Conservation (phyloP, 2,888 invertebrate genomes). For the Arrhopalites spinosus region DNA sequence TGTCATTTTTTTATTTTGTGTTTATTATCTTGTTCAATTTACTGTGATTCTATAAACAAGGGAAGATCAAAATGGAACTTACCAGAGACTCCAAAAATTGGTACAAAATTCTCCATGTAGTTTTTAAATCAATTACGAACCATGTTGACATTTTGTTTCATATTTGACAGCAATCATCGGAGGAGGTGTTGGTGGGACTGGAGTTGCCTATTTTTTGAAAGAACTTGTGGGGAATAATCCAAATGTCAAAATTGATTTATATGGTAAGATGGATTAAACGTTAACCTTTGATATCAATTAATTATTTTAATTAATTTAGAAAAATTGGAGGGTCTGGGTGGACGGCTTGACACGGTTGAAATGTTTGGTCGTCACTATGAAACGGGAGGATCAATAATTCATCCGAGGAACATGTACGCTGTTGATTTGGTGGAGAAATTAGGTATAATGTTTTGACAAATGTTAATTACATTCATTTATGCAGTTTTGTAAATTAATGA, state of each 20-base stretch:
- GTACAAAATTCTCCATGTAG: not conserved
- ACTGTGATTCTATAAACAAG: not conserved
- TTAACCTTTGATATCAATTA: not conserved
- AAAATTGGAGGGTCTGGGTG: conserved; percentile 60
- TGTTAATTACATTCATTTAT: not conserved
- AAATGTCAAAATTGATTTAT: conserved; percentile 63
- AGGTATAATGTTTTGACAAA: conserved; percentile 58
- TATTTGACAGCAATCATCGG: conserved; percentile 65
- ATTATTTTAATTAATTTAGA: not conserved
- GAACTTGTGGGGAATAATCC: conserved; percentile 59
- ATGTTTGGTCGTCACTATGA: conserved; percentile 64
- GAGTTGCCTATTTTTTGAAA: conserved; percentile 65
- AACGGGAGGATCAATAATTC: conserved; percentile 67
- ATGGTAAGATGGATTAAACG: conserved; percentile 60
- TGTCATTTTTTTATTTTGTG: not conserved
- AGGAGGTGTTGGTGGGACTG: conserved; percentile 68
- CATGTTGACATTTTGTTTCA: conserved; percentile 18
- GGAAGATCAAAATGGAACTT: not conserved
- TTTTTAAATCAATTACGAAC: not conserved
- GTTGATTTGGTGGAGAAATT: conserved; percentile 63
- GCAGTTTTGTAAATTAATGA: not conserved
- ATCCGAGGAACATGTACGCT: conserved; percentile 66
- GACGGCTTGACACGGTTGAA: conserved; percentile 64
- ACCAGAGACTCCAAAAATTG: not conserved
- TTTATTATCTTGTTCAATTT: not conserved